Percentiles rank a stretch among this genome's conserved stretches.
phyloP scores from a whole-genome alignment of 2,113 vertebrate species.

The Epinephelus cyanopodus region DNA sequence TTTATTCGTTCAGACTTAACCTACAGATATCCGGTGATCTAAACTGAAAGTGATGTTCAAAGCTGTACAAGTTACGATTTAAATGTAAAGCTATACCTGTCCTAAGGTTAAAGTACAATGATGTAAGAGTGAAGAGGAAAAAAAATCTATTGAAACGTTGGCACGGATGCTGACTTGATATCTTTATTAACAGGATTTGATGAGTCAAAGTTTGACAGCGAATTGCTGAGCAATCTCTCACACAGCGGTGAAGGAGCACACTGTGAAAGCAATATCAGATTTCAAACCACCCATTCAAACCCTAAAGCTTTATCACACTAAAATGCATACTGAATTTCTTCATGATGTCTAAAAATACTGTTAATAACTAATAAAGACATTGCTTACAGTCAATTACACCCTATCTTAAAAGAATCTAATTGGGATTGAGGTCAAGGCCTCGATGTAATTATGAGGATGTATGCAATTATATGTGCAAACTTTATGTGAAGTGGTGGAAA shows the following conservation, averaged over 20 bases:
- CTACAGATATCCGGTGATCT: not conserved
- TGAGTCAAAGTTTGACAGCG: constrained; percentile 13
- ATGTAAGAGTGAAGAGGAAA: not conserved
- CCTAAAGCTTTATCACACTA: not conserved
- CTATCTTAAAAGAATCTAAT: constrained; percentile 46
- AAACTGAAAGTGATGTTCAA: not conserved
- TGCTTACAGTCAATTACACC: constrained; percentile 61
- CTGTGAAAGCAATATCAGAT: not conserved
- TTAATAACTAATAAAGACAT: constrained; percentile 60
- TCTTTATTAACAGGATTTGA: constrained; percentile 16
- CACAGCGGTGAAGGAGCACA: not conserved
- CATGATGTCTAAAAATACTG: not conserved
- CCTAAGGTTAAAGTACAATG: not conserved
- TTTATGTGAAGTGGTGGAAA: constrained; percentile 18
- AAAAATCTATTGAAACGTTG: not conserved
- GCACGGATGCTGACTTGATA: not conserved
- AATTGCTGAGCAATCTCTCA: constrained; percentile 9
- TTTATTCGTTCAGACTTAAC: not conserved
- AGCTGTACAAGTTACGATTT: not conserved
- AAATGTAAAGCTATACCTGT: not conserved
- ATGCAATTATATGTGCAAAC: constrained; percentile 53
- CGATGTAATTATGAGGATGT: constrained; percentile 45
- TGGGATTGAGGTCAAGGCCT: constrained; percentile 41
- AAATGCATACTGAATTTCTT: not conserved
- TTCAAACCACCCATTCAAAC: not conserved